A percentile compares a stretch with the other conserved stretches of the same genome.
Evolutionary conservation across 2,113 vertebrate genomes (phyloP).

Genomic region (Ictalurus punctatus): DNA sequence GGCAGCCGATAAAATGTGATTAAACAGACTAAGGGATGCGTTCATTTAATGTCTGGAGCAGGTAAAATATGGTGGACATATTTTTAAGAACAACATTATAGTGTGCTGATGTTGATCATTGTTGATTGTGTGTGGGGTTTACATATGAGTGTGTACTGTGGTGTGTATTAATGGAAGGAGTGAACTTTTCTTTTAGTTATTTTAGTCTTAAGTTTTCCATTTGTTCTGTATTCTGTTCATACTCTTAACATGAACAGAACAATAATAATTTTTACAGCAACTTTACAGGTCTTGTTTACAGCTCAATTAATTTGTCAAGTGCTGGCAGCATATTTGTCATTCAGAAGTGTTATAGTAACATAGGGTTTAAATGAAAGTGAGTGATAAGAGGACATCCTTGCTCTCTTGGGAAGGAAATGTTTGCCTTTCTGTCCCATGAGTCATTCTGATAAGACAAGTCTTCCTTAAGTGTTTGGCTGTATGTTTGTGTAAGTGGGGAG

Average conservation of each 20-base stretch:
- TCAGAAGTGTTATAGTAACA: not conserved
- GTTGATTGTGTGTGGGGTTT: not conserved
- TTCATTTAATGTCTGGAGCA: not conserved
- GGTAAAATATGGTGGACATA: not conserved
- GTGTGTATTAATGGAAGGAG: not conserved
- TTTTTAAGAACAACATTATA: not conserved
- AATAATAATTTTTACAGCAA: too few relatives aligned
- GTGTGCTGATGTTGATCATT: not conserved
- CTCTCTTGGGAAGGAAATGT: conserved; percentile 44
- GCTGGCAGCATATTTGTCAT: not conserved
- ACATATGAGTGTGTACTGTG: not conserved
- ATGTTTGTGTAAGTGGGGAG: conserved; percentile 5
- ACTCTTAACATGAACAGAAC: too few relatives aligned
- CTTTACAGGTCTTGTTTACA: not conserved
- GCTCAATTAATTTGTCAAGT: not conserved
- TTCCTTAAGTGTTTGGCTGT: not conserved
- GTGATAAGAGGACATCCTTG: conserved; percentile 35
- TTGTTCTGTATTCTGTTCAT: not conserved
- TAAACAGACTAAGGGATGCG: not conserved
- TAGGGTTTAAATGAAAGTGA: not conserved
- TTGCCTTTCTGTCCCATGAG: conserved; percentile 54
- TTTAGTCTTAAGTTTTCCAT: not conserved
- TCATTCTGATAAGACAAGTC: conserved; percentile 41
- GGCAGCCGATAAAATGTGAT: not conserved
- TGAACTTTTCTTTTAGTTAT: not conserved